These are phyloP conservation scores for Microplitis mediator DNA, from an alignment of 1,140 invertebrate species.

Conservation along the genomic window DNA sequence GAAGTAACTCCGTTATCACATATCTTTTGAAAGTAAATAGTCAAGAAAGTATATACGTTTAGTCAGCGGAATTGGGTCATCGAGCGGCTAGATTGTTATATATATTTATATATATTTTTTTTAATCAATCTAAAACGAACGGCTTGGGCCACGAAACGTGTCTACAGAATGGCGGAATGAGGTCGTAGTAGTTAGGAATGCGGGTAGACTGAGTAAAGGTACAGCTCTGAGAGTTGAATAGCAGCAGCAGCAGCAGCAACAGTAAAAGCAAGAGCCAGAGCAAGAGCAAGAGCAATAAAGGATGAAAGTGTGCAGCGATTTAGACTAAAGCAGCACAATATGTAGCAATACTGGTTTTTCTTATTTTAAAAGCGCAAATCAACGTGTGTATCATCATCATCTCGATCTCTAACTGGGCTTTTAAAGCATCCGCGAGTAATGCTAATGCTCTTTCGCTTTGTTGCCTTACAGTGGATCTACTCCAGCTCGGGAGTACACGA, in stretches of 20 bases:
- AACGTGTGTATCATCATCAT: neutral
- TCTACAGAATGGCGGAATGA: slow-evolving; percentile 47
- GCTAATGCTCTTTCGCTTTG: slow-evolving; percentile 11
- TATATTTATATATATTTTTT: neutral
- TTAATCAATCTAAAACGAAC: neutral
- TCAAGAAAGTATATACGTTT: slow-evolving; percentile 62
- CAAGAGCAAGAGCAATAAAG: neutral
- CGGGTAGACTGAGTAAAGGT: slow-evolving; percentile 42
- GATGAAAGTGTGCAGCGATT: neutral
- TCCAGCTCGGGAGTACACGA: slow-evolving; percentile 2
- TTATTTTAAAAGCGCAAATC: too few relatives aligned
- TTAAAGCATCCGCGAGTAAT: neutral
- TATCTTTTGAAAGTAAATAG: slow-evolving; percentile 74
- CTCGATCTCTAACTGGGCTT: neutral
- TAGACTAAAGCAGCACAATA: neutral
- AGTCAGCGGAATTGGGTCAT: neutral
- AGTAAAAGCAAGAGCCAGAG: neutral
- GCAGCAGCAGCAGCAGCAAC: neutral
- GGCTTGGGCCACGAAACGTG: slow-evolving; percentile 27
- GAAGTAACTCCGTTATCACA: slow-evolving; percentile 98
- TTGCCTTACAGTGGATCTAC: neutral
- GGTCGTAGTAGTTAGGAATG: slow-evolving; percentile 56
- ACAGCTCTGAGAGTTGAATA: neutral
- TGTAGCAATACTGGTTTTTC: too few relatives aligned
- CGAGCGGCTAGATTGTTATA: too few relatives aligned